These are phyloP conservation scores for Tringa solitaria DNA, from an alignment of 2,113 vertebrate genomes.

Conservation along the genomic window DNA sequence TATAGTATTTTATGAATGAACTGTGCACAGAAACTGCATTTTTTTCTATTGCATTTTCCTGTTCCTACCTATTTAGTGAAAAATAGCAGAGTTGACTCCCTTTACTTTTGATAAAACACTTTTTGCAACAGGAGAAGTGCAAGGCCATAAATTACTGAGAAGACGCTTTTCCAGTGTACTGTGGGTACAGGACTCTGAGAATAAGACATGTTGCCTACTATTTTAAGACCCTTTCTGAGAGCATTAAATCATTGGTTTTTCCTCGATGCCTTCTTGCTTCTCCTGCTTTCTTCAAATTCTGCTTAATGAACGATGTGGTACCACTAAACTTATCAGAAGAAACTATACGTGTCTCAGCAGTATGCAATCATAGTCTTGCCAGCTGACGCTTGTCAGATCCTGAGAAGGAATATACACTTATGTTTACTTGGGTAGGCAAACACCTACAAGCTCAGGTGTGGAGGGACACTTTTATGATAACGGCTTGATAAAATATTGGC, in stretches of 20 bases:
- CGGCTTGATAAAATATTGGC: not conserved
- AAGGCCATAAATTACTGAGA: not conserved
- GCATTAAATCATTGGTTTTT: not conserved
- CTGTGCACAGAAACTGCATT: not conserved
- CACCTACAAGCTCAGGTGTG: not conserved
- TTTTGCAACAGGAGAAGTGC: not conserved
- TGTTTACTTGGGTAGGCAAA: not conserved
- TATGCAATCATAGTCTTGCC: not conserved
- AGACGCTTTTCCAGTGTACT: not conserved
- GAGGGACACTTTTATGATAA: not conserved
- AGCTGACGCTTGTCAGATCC: not conserved
- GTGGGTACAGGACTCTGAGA: not conserved
- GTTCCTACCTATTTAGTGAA: not conserved
- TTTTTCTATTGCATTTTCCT: not conserved
- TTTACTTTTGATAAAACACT: not conserved
- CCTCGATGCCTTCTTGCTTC: not conserved
- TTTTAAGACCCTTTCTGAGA: not conserved
- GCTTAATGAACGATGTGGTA: not conserved
- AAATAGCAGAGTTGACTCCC: not conserved
- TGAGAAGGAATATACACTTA: not conserved
- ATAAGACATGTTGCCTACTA: not conserved
- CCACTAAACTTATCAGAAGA: not conserved
- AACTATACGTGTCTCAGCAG: not conserved
- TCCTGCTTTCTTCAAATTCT: not conserved
- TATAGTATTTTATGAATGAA: not conserved